Percentiles rank a stretch among this genome's conserved stretches.
These are phyloP conservation scores for Trisateles emortualis DNA, from an alignment of 2,888 invertebrate species.

Conservation along the genomic window DNA sequence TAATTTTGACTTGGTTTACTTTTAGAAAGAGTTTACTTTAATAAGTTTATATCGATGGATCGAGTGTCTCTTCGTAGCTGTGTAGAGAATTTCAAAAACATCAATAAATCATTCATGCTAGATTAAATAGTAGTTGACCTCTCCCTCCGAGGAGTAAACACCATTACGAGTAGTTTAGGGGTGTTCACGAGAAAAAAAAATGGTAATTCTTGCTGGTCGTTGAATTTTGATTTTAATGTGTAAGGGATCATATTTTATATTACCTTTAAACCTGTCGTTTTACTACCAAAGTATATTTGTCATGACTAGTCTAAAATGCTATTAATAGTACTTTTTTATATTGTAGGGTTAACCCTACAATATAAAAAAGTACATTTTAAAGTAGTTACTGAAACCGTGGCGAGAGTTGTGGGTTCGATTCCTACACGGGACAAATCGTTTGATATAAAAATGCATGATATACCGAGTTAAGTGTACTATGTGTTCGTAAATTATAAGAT, in stretches of 20 bases:
- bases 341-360: too few relatives aligned
- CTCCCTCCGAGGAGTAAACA: conserved; percentile 77
- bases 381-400: too few relatives aligned
- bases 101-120: conserved; percentile 84
- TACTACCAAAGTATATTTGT: too few relatives aligned
- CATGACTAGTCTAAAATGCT: too few relatives aligned
- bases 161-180: conserved; percentile 76
- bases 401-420: too few relatives aligned
- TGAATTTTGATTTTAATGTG: conserved; percentile 36
- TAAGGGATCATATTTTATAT: conserved; percentile 6
- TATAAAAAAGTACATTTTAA: too few relatives aligned
- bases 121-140: conserved; percentile 85
- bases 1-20: conserved; percentile 24
- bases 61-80: conserved; percentile 23
- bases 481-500: too few relatives aligned
- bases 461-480: too few relatives aligned
- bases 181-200: conserved; percentile 63
- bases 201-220: conserved; percentile 59
- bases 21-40: conserved; percentile 17
- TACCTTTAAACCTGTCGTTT: conserved; percentile 1
- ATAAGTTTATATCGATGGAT: conserved; percentile 15
- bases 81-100: conserved; percentile 69
- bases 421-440: too few relatives aligned
- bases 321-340: too few relatives aligned
- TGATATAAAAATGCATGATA: too few relatives aligned